Evolutionary conservation across 1,140 invertebrate genomes (phyloP), one percentile per base, ranked within the genome.

Genomic region (Drosophila bipectinata): DNA sequence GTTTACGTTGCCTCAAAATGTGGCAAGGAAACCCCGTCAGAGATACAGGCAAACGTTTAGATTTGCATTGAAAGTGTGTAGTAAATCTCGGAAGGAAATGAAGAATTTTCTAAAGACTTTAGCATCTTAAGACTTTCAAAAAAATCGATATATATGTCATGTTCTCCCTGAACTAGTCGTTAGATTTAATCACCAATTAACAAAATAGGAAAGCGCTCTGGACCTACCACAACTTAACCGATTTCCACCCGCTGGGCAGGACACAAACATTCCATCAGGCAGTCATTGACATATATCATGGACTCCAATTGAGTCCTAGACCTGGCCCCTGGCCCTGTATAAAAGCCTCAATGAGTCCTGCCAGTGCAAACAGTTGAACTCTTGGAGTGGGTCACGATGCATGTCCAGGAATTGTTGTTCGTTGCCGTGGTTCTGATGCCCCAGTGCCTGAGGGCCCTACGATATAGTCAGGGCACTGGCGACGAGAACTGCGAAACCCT

Each of bases 401-500:
- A 83, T 52, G 76, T 88, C 53, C 76, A 79, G 84, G 76, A 89
- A 53, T 44, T 88, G 24, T 51, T 79, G 7, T 60, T 89, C 34
- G 39, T 83, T 3, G 68, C 66, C n/a, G 79, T 79, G 7, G 67
- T 89, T 3, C 48, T 88, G 3, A 30, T 89, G 79, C 83, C 83
- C 14, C 84, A 83, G 14, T 54, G 76, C 21, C 61, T 79, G 30
- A 41, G 68, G 9, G 90, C 90, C 0, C n/a, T 91, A 15, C 90
- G 87, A 39, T 91, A 91, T 10, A 89, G 79, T 26, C 90, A 91
- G 47, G 90, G 89, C 9, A 85, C 77, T 6, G 91, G 91, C 1
- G 94, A 94, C 61, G 94, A 95, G 90, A 94, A 94, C 62, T 97
- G 96, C 90, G 96, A 97, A 91, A 97, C 96, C 6, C 91, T 97